phyloP scores from a whole-genome alignment of 2,888 invertebrate species.

The Philhelius pedissequus region DNA sequence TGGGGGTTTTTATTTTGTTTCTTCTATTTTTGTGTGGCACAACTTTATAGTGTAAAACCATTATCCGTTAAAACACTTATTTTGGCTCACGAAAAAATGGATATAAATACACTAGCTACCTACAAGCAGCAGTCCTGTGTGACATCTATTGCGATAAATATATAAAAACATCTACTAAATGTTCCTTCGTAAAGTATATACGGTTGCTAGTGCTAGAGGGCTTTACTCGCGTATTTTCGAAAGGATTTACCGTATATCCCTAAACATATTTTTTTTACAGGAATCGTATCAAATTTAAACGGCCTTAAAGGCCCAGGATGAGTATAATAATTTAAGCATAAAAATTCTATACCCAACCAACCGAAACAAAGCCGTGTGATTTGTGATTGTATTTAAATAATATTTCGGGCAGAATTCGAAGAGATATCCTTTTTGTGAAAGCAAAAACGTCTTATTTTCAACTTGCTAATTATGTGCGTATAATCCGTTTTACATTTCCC shows the following conservation, averaged over 20 bases:
- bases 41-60: slow-evolving; percentile 48
- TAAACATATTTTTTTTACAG: background rate
- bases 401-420: background rate
- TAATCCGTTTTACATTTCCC: slow-evolving; percentile 62
- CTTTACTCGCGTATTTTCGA: background rate
- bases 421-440: slow-evolving; percentile 20
- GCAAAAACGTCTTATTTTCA: slow-evolving; percentile 48
- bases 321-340: slow-evolving; percentile 1
- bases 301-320: background rate
- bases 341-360: slow-evolving; percentile 42
- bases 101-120: background rate
- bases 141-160: slow-evolving; percentile 54
- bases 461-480: slow-evolving; percentile 63
- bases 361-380: slow-evolving; percentile 6
- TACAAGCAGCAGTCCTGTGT: slow-evolving; percentile 3
- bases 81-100: slow-evolving; percentile 16
- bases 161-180: background rate
- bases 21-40: background rate
- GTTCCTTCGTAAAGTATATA: slow-evolving; percentile 7
- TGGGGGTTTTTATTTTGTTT: background rate
- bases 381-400: slow-evolving; percentile 18
- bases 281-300: slow-evolving; percentile 5
- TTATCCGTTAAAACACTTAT: slow-evolving; percentile 66
- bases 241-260: background rate
- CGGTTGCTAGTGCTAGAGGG: slow-evolving; percentile 1